Percentiles rank a stretch among this genome's conserved stretches.
Conservation (phyloP, 2,113 vertebrate species). For the Laticauda laticaudata region DNA sequence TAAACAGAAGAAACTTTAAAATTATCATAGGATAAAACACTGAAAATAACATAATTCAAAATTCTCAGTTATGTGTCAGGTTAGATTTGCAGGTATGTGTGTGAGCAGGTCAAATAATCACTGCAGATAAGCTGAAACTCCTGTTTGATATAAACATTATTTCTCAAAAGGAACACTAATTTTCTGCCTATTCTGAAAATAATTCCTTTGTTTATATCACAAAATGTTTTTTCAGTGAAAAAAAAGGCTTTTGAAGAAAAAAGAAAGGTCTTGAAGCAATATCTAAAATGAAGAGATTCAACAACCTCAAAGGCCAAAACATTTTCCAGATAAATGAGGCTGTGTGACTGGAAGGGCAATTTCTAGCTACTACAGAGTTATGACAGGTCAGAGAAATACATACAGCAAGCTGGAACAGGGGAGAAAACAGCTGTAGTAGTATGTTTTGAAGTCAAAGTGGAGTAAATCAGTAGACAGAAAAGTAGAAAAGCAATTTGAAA, state of each 20-base stretch:
- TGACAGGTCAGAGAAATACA: conserved; percentile 13
- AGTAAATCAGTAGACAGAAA: conserved; percentile 28
- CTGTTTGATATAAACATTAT: fast-evolving
- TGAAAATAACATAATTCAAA: conserved; percentile 11
- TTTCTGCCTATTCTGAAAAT: conserved; percentile 17
- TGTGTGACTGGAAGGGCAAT: neutral
- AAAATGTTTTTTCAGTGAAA: conserved; percentile 12
- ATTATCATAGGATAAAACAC: neutral
- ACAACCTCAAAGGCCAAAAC: conserved; percentile 31
- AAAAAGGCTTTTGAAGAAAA: conserved; percentile 11
- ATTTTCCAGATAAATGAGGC: conserved; percentile 42
- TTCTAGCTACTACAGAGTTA: conserved; percentile 17
- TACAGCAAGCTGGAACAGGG: neutral
- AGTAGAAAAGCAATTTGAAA: conserved; percentile 40
- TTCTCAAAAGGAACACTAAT: neutral
- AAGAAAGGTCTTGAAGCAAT: conserved; percentile 2
- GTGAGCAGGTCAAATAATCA: neutral
- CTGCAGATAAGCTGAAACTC: neutral
- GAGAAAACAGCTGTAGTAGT: conserved; percentile 18
- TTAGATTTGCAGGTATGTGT: neutral
- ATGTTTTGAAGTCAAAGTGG: conserved; percentile 24
- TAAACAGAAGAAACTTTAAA: neutral
- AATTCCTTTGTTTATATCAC: neutral
- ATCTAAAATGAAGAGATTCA: conserved; percentile 29
- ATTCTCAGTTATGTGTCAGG: neutral